Base-by-base conservation (phyloP, 2,888 invertebrate species). In the Chrysina gloriosa region DNA sequence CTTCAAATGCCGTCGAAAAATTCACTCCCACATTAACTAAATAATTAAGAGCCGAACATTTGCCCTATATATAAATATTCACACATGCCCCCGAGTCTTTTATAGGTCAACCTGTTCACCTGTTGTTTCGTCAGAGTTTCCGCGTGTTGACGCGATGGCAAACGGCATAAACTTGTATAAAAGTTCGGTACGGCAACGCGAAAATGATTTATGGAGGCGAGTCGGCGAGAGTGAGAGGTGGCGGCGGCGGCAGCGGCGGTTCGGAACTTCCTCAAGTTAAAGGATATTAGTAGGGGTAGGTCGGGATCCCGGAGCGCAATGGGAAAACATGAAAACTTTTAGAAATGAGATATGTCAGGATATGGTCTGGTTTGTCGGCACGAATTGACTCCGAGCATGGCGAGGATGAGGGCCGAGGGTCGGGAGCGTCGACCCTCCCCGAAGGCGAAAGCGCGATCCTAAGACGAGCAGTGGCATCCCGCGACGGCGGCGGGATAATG, bases 281-380 rank as follows among this genome's bases (percentile, higher is more conserved):
- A 69, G 73, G 70, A 74, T 74, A 74, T 73, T 76, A 75, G 74
- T 77, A 73, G 71, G 76, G 77, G 73, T 74, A 79, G 78, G 77
- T 79, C 78, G 76, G 77, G 75, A 71, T 69, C 19, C 47, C 63
- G 71, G 27, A 25, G 45, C 58, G 73, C 72, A 72, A 71, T 70
- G 71, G 74, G 74, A 73, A 76, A 75, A 75, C 75, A 76, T 75
- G 72, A 73, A 74, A 77, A 77, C 74, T 77, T 75, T 77, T 72
- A 69, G 73, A 74, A 74, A 75, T 75, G 74, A 75, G 69, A 69
- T 66, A 66, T 61, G 69, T 69, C 65, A 56, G 67, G 56, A 65
- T 65, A 56, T 65, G 58, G 58, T 61, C 58, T 61, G 58, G 58
- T 61, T 61, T 61, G 29, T 19, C 25, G 14, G 25, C 29, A 61